phyloP scores from a whole-genome alignment of 2,888 invertebrate species.

The Cabera pusaria region DNA sequence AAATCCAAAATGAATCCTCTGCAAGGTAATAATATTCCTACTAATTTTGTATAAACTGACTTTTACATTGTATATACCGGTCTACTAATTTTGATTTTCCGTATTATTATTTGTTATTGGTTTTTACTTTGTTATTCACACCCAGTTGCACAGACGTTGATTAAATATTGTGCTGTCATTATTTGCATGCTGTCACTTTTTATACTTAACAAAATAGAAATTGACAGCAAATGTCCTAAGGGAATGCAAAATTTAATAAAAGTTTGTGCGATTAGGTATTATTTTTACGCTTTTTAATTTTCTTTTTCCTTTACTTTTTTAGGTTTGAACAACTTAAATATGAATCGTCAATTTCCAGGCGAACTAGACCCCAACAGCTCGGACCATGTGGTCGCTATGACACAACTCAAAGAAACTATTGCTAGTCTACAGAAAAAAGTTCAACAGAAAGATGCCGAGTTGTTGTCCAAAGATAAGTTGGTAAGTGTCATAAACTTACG shows the following conservation, averaged over 20 bases:
- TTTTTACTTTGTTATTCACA: too few relatives aligned
- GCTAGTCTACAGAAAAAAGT: conserved; percentile 95
- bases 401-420: conserved; percentile 96
- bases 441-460: conserved; percentile 91
- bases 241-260: too few relatives aligned
- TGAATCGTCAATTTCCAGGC: conserved; percentile 45
- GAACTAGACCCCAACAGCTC: conserved; percentile 92
- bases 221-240: too few relatives aligned
- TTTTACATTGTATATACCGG: too few relatives aligned
- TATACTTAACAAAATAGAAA: too few relatives aligned
- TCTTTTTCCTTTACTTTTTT: conserved; percentile 14
- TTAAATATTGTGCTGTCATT: too few relatives aligned
- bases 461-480: conserved; percentile 95
- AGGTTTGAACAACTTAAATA: conserved; percentile 8
- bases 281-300: conserved; percentile 14
- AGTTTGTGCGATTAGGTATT: too few relatives aligned
- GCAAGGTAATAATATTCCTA: conserved; percentile 57
- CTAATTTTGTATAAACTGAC: too few relatives aligned
- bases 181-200: too few relatives aligned
- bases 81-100: too few relatives aligned
- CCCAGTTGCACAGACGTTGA: too few relatives aligned
- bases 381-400: conserved; percentile 97
- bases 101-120: too few relatives aligned
- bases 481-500: conserved; percentile 83
- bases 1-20: conserved; percentile 72